Conservation (phyloP, 2,113 vertebrate species). For the Erythrolamprus reginae region DNA sequence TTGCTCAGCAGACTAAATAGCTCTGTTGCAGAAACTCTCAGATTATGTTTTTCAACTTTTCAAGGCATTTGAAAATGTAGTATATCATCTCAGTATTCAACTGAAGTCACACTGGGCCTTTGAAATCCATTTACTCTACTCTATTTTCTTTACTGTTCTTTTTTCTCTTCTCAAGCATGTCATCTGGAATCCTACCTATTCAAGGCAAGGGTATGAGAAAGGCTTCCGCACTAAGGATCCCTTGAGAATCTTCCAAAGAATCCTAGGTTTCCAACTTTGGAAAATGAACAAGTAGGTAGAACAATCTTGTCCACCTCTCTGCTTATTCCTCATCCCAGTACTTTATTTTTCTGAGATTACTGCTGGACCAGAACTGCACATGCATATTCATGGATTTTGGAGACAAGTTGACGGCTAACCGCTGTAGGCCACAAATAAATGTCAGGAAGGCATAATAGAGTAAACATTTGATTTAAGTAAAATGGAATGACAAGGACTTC, state of each 20-base stretch:
- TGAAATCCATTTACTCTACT: neutral
- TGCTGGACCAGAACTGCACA: neutral
- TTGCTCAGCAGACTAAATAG: neutral
- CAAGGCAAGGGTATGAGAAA: neutral
- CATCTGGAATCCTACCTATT: neutral
- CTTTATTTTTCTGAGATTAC: neutral
- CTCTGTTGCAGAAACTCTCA: neutral
- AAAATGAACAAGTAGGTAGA: neutral
- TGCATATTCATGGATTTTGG: neutral
- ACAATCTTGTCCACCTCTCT: neutral
- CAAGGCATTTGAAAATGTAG: neutral
- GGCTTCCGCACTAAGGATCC: neutral
- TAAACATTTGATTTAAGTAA: neutral
- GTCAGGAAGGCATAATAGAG: neutral
- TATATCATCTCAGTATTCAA: neutral
- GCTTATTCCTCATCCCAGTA: neutral
- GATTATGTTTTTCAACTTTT: neutral
- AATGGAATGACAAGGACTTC: neutral
- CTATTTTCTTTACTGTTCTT: neutral
- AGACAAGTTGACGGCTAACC: slow-evolving; percentile 10
- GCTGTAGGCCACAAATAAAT: neutral
- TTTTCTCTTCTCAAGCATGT: neutral
- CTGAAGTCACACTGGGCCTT: neutral
- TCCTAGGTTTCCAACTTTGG: neutral
- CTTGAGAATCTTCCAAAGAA: neutral